phyloP scores from a whole-genome alignment of 2,888 invertebrate genomes.

The Cantharis rufa region DNA sequence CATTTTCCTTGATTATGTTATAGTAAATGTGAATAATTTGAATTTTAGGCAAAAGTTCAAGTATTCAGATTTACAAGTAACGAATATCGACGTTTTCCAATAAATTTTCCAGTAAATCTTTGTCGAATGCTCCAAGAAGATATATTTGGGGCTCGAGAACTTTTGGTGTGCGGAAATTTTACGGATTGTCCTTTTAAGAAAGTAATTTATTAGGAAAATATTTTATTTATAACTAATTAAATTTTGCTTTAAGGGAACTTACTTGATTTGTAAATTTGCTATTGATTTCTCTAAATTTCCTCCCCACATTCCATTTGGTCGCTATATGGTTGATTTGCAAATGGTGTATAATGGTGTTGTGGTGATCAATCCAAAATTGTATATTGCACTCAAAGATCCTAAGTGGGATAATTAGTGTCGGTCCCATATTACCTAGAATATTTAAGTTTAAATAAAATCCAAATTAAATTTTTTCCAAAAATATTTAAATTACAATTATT shows the following conservation, averaged over 20 bases:
- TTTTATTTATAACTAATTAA: neutral
- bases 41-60: neutral
- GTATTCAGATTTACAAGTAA: neutral
- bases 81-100: neutral
- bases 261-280: neutral
- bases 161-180: neutral
- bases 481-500: too few relatives aligned
- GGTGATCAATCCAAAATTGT: neutral
- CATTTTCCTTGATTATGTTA: too few relatives aligned
- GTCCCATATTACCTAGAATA: too few relatives aligned
- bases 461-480: too few relatives aligned
- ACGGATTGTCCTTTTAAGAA: neutral
- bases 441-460: too few relatives aligned
- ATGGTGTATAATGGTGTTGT: neutral
- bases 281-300: neutral
- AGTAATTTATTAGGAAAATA: neutral
- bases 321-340: neutral
- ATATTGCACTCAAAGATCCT: neutral
- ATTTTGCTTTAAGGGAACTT: neutral
- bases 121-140: neutral
- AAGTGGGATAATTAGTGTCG: neutral
- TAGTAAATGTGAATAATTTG: too few relatives aligned
- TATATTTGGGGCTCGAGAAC: neutral
- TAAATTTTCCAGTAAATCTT: neutral
- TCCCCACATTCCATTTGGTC: neutral